Evolutionary conservation across 2,888 invertebrate species (phyloP).

Genomic region (Monochamus alternatus): DNA sequence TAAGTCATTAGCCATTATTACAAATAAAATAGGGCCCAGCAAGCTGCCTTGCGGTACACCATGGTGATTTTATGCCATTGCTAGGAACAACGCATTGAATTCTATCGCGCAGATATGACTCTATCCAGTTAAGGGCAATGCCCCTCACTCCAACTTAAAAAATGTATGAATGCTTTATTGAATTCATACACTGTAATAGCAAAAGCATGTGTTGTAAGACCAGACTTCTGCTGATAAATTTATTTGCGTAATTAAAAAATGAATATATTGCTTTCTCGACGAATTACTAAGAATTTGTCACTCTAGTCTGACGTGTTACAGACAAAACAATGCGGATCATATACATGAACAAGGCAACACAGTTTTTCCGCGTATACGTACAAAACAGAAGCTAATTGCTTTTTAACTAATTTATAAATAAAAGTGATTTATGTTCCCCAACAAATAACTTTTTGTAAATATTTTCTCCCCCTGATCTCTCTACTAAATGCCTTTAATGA

Average conservation of each 20-base stretch:
- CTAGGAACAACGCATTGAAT: too few species aligned
- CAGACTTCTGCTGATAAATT: background rate
- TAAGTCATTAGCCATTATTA: too few species aligned
- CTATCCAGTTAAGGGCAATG: too few species aligned
- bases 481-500: constrained; percentile 37
- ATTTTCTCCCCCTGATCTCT: constrained; percentile 41
- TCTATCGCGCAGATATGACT: too few species aligned
- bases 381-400: constrained; percentile 17
- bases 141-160: too few species aligned
- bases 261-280: background rate
- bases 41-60: too few species aligned
- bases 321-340: background rate
- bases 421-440: constrained; percentile 40
- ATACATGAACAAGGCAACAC: background rate
- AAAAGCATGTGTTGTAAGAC: too few species aligned
- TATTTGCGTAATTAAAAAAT: background rate
- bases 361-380: background rate
- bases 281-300: background rate
- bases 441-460: constrained; percentile 39
- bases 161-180: too few species aligned
- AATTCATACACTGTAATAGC: too few species aligned
- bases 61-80: too few species aligned
- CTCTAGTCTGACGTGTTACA: background rate
- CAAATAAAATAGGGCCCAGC: too few species aligned
- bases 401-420: constrained; percentile 32